Evolutionary conservation across 2,888 invertebrate species (phyloP).

Genomic region (Rhimphoctona megacephalus): DNA sequence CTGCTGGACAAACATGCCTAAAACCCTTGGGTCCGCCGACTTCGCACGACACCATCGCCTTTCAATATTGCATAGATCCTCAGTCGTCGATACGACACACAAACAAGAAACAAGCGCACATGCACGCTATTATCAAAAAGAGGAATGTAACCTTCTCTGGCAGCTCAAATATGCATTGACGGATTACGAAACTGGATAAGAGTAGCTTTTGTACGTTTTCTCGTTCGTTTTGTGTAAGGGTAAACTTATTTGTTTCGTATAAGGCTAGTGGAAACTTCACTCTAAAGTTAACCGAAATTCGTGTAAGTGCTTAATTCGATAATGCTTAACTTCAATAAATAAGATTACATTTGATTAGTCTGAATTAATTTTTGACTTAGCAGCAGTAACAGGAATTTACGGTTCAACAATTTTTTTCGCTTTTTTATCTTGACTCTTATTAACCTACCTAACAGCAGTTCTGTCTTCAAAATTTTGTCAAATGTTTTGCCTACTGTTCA

Average conservation of each 20-base stretch:
- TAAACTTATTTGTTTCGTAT: conserved; percentile 23
- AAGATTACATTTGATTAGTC: no score
- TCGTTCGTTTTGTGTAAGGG: neutral
- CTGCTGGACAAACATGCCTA: conserved; percentile 47
- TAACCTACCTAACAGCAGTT: no score
- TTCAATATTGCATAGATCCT: conserved; percentile 75
- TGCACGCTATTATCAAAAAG: conserved; percentile 72
- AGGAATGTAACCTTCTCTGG: conserved; percentile 81
- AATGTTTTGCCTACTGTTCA: no score
- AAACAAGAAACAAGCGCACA: conserved; percentile 22
- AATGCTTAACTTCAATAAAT: neutral
- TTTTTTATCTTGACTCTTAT: neutral
- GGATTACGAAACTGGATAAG: conserved; percentile 79
- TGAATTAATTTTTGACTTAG: neutral
- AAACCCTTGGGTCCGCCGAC: conserved; percentile 45
- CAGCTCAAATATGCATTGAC: conserved; percentile 81
- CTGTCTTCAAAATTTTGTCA: no score
- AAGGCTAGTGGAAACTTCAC: conserved; percentile 20
- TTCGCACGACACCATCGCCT: conserved; percentile 52
- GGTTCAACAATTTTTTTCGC: neutral
- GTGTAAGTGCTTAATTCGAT: neutral
- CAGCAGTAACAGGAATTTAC: no score
- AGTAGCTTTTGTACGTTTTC: conserved; percentile 70
- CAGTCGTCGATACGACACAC: conserved; percentile 72
- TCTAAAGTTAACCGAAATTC: conserved; percentile 39